Evolutionary conservation across 1,140 invertebrate genomes (phyloP), one percentile per base, ranked within the genome.

Genomic region (Philopotamus ludificatus): DNA sequence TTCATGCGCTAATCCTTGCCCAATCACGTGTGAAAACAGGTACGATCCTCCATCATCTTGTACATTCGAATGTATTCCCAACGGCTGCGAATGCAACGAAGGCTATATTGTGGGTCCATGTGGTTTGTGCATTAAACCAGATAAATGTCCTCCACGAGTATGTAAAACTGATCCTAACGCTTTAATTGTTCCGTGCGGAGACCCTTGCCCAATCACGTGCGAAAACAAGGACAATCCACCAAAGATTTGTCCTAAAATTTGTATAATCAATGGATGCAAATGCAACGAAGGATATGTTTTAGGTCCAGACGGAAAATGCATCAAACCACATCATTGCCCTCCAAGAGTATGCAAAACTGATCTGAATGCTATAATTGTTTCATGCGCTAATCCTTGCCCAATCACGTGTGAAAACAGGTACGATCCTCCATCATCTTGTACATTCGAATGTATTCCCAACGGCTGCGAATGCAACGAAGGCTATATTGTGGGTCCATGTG

Each of bases 111-210:
- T 61, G 16, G 26, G 64, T 28, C 39, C 34, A 45, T 18, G 20
- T 53, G 26, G 44, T 53, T 15, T 60, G 50, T 41, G 55, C 54
- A 60, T 50, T 44, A 79, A 79, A 0, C 66, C 71, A 15, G 44
- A 60, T 1, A 25, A 73, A 55, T 76, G 74, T 51, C 66, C 65
- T 47, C 51, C 25, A 41, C 39, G 16, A 21, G 28, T 41, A 57
- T 63, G 61, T 22, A 8, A 8, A 23, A 26, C 12, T 16, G 58
- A 64, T 53, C 41, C 39, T 1, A 64, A 64, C 20, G 62, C 62
- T 1, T 45, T 55, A 42, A 15, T 50, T 7, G 20, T 44, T n/a
- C 51, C 55, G 7, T 67, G 65, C 23, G 65, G 65, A 1, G 65
- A 67, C 51, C 65, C 65, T 18, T 67, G 65, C 26, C 65, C 65